Evolutionary conservation across 2,113 vertebrate genomes (phyloP).

Genomic region (Microcebus ravelobensis): DNA sequence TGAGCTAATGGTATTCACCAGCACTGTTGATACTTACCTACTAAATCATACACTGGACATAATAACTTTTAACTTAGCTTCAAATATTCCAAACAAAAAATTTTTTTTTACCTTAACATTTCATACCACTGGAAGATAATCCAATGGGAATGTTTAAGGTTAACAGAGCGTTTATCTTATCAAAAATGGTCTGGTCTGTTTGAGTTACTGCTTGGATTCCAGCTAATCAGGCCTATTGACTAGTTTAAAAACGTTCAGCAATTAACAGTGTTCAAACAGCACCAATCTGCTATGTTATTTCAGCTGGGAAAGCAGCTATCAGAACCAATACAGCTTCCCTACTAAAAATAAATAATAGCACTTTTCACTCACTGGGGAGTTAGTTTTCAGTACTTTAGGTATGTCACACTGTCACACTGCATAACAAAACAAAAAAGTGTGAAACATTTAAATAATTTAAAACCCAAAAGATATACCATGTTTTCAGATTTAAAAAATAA

Average conservation of each 20-base stretch:
- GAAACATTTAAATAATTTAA: constrained; percentile 32
- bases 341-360: constrained; percentile 55
- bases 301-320: constrained; percentile 69
- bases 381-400: constrained; percentile 46
- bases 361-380: constrained; percentile 35
- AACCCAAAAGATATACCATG: not conserved
- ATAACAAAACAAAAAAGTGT: constrained; percentile 15
- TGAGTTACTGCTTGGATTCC: constrained; percentile 69
- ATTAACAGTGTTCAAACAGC: constrained; percentile 76
- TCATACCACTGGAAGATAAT: constrained; percentile 37
- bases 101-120: constrained; percentile 32
- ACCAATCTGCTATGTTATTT: constrained; percentile 76
- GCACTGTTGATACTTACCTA: constrained; percentile 12
- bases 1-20: not conserved
- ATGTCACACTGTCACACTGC: constrained; percentile 8
- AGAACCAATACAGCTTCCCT: constrained; percentile 49
- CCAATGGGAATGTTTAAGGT: constrained; percentile 50
- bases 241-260: constrained; percentile 70
- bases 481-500: constrained; percentile 50
- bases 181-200: constrained; percentile 66
- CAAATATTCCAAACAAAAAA: not conserved
- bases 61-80: constrained; percentile 44
- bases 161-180: constrained; percentile 71
- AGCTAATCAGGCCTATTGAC: constrained; percentile 73
- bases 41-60: not conserved